Conservation (phyloP, 2,797 vertebrate genomes). For the Pempheris klunzingeri region DNA sequence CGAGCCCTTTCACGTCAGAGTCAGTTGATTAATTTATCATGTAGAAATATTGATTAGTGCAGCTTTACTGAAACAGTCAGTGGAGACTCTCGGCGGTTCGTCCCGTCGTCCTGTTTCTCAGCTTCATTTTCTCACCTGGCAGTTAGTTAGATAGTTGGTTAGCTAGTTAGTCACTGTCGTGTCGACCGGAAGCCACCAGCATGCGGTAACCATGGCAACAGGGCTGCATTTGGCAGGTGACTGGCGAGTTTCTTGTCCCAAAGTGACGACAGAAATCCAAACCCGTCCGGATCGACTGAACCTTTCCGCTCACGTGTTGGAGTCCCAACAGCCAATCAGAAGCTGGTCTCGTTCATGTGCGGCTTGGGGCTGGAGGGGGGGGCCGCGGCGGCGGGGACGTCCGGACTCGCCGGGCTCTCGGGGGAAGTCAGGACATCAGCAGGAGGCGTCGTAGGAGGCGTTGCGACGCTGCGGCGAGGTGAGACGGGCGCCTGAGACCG, state of each 20-base stretch:
- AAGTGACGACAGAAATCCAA: not conserved
- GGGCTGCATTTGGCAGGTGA: not conserved
- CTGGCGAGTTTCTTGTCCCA: not conserved
- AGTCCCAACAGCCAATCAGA: conserved; percentile 78
- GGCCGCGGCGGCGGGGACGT: conserved; percentile 27
- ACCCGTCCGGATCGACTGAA: not conserved
- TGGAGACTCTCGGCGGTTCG: not conserved
- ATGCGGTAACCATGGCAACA: conserved; percentile 1
- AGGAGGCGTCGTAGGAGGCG: conserved; percentile 42
- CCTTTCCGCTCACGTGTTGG: too few species aligned
- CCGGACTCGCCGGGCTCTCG: conserved; percentile 35
- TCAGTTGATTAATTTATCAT: not conserved
- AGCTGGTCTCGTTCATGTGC: conserved; percentile 91
- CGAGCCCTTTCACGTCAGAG: conserved; percentile 2
- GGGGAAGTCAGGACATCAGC: conserved; percentile 48
- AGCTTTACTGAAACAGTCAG: not conserved
- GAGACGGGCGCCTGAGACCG: conserved; percentile 55
- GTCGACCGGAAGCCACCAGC: not conserved
- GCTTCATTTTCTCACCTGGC: not conserved
- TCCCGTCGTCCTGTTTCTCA: not conserved
- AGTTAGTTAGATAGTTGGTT: not conserved
- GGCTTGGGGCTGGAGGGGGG: conserved; percentile 82
- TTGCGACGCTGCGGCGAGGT: conserved; percentile 8
- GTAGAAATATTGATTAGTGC: not conserved
- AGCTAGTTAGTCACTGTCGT: not conserved